Evolutionary conservation across 2,888 invertebrate species (phyloP), one percentile per base, ranked within the genome.

Genomic region (Serrognathus titanus): DNA sequence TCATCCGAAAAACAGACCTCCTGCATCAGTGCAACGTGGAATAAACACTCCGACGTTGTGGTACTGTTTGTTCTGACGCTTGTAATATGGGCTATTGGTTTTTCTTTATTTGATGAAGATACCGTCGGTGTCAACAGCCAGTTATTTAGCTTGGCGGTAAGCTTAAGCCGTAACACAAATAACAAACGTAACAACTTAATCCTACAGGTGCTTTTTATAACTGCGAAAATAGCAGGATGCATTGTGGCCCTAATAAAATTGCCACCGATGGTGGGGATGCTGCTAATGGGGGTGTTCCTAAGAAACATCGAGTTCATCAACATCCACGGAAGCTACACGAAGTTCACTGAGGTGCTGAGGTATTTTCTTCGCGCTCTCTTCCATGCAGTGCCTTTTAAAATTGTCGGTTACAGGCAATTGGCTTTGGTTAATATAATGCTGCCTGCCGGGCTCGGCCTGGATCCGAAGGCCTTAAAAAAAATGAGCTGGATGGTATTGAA

Each of bases 381-480:
- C 6, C 7, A 7, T 31, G 24, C 5, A 31, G 24, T 31, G 5
- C 6, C 24, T 3, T 7, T 11, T 39, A 50, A 31, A 7, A 31
- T 1, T 31, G 24, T 7, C 6, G 5, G 24, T 31, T 71, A 36
- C 69, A 85, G 86, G 67, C 82, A 82, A 71, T 72, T 84, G 63
- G 86, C 87, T 3, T 72, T 87, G 65, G 82, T 83, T 8, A 83
- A 86, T 62, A 87, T 87, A 54, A 79, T 87, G 72, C 75, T 84
- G 11, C 77, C 86, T 59, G 87, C 86, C 51, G 87, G 87, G 1
- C 72, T 87, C 12, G 85, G 86, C 0, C 75, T 87, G 13, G 85
- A 87, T 70, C 81, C 83, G 1, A 71, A 71, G 37, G 83, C 84
- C 1, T 77, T 87, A 56, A 78, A 77, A 60, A 79, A 80, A 55